Evolutionary conservation across 2,113 vertebrate genomes (phyloP), one percentile per base, ranked within the genome.

Genomic region (Trematocara marginatum): DNA sequence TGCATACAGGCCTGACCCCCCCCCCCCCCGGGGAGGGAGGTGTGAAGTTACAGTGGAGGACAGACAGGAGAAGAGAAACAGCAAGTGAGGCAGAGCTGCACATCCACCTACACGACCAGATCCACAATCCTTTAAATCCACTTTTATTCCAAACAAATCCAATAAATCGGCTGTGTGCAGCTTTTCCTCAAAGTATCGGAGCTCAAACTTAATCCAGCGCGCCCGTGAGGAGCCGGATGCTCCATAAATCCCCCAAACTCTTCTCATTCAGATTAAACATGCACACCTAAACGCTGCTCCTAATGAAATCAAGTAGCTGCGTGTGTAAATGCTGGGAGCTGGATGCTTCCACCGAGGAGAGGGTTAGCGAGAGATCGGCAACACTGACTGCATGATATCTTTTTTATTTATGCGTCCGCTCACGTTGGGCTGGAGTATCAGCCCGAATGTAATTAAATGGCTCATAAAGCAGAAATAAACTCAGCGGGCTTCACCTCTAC

Each of bases 31-130:
- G 54, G 54, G 45, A 13, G 80, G 42, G 81, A 56, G 82, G 84
- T 85, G 89, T 78, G 81, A 56, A 45, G 90, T 89, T 91, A 83
- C 92, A 87, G 81, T 49, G 79, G 40, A 80, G 51, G 61, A 56
- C 20, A 31, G 31, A 79, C 31, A 35, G 69, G 69, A 18, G 49
- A 66, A 76, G 42, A 31, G 38, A 66, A 51, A 31, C 26, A 76
- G 15, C 45, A 29, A 76, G 9, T 29, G 15, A 76, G 15, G 45
- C 16, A 13, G 35, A 82, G 79, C 83, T 86, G 74, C 56, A 83
- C 10, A 80, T 57, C 84, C 80, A 90, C 74, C 81, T 71, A 26
- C 69, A 3, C 1, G 56, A 83, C n/a, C 51, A 12, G 35, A 56
- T 47, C 38, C 8, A 38, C 40, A 82, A 80, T 47, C 86, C 59